Percentiles rank a stretch among this genome's conserved stretches.
These are phyloP conservation scores for Aplysina aerophoba DNA, from an alignment of 37 sponge, comb jelly and placozoan genomes.

Conservation along the genomic window DNA sequence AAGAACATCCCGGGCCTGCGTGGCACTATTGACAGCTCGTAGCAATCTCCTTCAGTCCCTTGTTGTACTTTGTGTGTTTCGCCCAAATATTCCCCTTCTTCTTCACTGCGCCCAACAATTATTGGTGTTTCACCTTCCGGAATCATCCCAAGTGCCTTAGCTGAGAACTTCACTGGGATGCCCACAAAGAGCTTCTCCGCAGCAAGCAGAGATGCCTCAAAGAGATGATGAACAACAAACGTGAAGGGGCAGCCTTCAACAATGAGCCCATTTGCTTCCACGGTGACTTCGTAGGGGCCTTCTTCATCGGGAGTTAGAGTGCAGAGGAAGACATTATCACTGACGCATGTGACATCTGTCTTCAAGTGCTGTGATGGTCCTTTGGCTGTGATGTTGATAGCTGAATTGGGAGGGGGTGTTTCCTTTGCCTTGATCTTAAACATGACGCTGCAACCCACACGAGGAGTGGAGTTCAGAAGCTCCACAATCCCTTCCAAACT, in stretches of 20 bases:
- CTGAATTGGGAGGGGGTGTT: not conserved
- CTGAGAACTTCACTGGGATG: not conserved
- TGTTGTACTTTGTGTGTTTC: too few relatives aligned
- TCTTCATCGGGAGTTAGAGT: constrained; percentile 31
- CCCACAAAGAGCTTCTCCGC: not conserved
- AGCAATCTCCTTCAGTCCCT: not conserved
- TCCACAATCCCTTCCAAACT: constrained; percentile 27
- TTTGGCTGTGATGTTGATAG: constrained; percentile 23
- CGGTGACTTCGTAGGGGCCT: constrained; percentile 6
- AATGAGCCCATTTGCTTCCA: constrained; percentile 1
- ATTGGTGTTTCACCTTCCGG: not conserved
- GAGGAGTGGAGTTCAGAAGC: constrained; percentile 26
- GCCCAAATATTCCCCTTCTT: not conserved
- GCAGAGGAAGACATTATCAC: constrained; percentile 23
- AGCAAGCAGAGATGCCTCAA: not conserved
- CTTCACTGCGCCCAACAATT: not conserved
- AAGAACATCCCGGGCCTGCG: not conserved
- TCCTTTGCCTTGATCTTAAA: constrained; percentile 23
- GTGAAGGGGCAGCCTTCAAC: constrained; percentile 16
- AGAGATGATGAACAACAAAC: not conserved
- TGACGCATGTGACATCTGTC: not conserved
- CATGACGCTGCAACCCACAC: not conserved
- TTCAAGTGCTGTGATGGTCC: constrained; percentile 19
- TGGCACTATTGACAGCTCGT: constrained; percentile 7
- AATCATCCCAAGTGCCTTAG: not conserved